Conservation (phyloP, 2,113 vertebrate species). For the Coturnix japonica region DNA sequence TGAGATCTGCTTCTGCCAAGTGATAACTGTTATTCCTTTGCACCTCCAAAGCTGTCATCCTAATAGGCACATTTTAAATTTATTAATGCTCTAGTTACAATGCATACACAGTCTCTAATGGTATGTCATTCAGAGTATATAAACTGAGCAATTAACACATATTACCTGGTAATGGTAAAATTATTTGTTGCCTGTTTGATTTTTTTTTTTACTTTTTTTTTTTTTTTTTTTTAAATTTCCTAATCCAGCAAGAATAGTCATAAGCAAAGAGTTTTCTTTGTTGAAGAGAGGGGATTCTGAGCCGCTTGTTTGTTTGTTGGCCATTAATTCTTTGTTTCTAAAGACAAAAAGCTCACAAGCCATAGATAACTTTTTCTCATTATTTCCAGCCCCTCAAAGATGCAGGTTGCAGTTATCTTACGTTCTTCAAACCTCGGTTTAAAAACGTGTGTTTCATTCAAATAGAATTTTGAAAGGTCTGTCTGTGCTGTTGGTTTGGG, state of each 20-base stretch:
- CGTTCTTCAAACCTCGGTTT: not conserved
- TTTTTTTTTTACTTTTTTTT: conserved; percentile 52
- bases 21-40: conserved; percentile 97
- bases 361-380: conserved; percentile 43
- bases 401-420: not conserved
- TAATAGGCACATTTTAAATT: conserved; percentile 92
- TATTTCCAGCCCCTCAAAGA: not conserved
- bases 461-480: not conserved
- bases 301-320: conserved; percentile 43
- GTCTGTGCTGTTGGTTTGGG: not conserved
- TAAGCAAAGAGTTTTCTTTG: conserved; percentile 73
- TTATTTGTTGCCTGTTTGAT: conserved; percentile 86
- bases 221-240: conserved; percentile 57
- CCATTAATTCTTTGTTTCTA: conserved; percentile 55
- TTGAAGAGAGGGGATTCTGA: conserved; percentile 46
- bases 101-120: conserved; percentile 89
- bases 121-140: conserved; percentile 90
- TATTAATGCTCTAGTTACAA: conserved; percentile 89
- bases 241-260: conserved; percentile 60
- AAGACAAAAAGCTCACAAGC: conserved; percentile 7
- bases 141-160: conserved; percentile 89
- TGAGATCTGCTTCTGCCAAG: conserved; percentile 92
- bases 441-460: not conserved
- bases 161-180: conserved; percentile 88
- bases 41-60: conserved; percentile 95